Evolutionary conservation across 2,888 invertebrate genomes (phyloP).

Genomic region (Eristalis intricaria): DNA sequence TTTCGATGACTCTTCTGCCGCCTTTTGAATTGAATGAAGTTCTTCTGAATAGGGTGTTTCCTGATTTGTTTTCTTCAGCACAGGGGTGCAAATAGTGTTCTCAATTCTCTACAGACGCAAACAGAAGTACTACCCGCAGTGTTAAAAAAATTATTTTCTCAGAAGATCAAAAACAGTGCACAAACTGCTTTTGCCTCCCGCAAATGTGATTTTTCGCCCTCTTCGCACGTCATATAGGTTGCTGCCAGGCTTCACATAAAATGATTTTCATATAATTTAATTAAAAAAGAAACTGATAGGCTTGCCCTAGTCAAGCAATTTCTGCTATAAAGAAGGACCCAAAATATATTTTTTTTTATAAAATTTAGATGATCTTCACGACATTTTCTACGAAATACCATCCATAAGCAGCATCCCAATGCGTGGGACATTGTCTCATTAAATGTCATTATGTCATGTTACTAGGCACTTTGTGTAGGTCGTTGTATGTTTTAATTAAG

Average conservation of each 20-base stretch:
- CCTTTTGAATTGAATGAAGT: not conserved
- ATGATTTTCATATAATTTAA: constrained; percentile 22
- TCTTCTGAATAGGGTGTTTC: not conserved
- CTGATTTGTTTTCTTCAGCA: not conserved
- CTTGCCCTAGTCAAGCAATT: not conserved
- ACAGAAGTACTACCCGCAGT: not conserved
- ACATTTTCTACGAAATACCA: constrained; percentile 26
- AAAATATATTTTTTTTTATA: not conserved
- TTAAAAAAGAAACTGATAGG: constrained; percentile 14
- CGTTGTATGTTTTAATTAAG: constrained; percentile 59
- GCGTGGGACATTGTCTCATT: constrained; percentile 1
- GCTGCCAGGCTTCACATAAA: constrained; percentile 4
- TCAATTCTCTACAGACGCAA: not conserved
- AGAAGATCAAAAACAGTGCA: not conserved
- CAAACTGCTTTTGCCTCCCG: not conserved
- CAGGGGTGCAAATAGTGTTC: not conserved
- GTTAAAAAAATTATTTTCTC: not conserved
- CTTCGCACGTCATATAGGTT: constrained; percentile 3
- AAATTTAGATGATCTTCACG: not conserved
- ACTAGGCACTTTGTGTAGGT: constrained; percentile 29
- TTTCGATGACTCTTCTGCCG: not conserved
- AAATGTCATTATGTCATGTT: constrained; percentile 27
- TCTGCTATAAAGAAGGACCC: not conserved
- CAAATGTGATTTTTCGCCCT: not conserved
- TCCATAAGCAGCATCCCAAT: constrained; percentile 9